Conservation (phyloP, 2,888 invertebrate genomes). For the Allacma fusca region DNA sequence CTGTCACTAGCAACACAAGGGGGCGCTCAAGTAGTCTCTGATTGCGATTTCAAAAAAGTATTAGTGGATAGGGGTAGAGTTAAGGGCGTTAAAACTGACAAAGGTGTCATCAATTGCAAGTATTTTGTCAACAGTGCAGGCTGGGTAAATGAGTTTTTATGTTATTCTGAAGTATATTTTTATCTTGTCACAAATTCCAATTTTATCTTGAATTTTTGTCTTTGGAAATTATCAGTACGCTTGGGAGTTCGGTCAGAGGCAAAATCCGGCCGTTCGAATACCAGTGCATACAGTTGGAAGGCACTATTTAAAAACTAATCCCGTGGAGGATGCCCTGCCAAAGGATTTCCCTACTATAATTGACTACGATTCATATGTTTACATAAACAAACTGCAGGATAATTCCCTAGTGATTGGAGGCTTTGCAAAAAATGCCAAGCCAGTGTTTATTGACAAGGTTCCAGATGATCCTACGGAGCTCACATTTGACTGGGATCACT, state of each 20-base stretch:
- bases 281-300: conserved; percentile 16
- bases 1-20: conserved; percentile 68
- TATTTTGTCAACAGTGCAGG: conserved; percentile 76
- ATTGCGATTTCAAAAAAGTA: conserved; percentile 70
- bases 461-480: background rate
- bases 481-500: conserved; percentile 22
- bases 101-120: conserved; percentile 70
- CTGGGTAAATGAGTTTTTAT: conserved; percentile 66
- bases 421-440: conserved; percentile 23
- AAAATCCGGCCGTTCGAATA: conserved; percentile 22
- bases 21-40: conserved; percentile 71
- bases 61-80: conserved; percentile 70
- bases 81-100: conserved; percentile 70
- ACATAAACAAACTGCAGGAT: conserved; percentile 1
- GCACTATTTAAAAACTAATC: conserved; percentile 32
- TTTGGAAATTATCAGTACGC: conserved; percentile 28
- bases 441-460: conserved; percentile 15
- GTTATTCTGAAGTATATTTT: background rate
- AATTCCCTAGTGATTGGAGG: conserved; percentile 26
- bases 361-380: conserved; percentile 12
- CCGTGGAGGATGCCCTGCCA: background rate
- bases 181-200: background rate
- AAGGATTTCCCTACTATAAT: conserved; percentile 7
- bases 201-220: background rate
- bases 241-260: conserved; percentile 29